Conservation (phyloP, 2,888 invertebrate genomes). For the Tinea pellionella region DNA sequence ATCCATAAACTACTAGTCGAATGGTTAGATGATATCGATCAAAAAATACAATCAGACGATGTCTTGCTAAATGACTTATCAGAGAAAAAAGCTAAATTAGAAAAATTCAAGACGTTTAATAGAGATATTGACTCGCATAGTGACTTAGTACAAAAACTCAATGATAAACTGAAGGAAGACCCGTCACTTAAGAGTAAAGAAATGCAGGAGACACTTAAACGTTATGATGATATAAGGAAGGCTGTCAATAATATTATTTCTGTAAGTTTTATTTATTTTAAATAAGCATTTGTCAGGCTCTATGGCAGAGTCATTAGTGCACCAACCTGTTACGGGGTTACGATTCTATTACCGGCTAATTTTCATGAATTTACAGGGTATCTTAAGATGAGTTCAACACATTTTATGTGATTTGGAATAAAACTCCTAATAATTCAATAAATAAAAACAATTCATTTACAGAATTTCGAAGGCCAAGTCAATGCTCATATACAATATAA, state of each 20-base stretch:
- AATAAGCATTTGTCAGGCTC: too few relatives aligned
- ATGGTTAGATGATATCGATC: slow-evolving; percentile 91
- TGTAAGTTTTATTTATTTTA: slow-evolving; percentile 60
- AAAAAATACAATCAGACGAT: slow-evolving; percentile 81
- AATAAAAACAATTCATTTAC: slow-evolving; percentile 15
- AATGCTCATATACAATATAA: slow-evolving; percentile 89
- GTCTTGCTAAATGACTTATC: slow-evolving; percentile 84
- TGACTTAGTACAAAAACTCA: slow-evolving; percentile 82
- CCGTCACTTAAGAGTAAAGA: slow-evolving; percentile 73
- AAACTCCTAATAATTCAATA: too few relatives aligned
- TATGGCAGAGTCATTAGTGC: not conserved
- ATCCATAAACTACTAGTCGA: slow-evolving; percentile 82
- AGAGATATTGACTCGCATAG: slow-evolving; percentile 85
- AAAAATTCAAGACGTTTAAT: slow-evolving; percentile 86
- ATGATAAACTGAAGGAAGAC: slow-evolving; percentile 78
- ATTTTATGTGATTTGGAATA: too few relatives aligned
- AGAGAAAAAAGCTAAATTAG: slow-evolving; percentile 89
- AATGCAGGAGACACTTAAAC: slow-evolving; percentile 76
- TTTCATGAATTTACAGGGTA: slow-evolving; percentile 47
- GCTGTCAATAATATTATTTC: slow-evolving; percentile 74
- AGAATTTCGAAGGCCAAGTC: slow-evolving; percentile 84
- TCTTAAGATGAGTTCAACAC: too few relatives aligned
- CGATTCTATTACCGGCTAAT: too few relatives aligned
- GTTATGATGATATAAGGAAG: slow-evolving; percentile 77
- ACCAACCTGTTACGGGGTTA: too few relatives aligned